Conservation (phyloP, 2,888 invertebrate species). For the Drosophila paracracens region DNA sequence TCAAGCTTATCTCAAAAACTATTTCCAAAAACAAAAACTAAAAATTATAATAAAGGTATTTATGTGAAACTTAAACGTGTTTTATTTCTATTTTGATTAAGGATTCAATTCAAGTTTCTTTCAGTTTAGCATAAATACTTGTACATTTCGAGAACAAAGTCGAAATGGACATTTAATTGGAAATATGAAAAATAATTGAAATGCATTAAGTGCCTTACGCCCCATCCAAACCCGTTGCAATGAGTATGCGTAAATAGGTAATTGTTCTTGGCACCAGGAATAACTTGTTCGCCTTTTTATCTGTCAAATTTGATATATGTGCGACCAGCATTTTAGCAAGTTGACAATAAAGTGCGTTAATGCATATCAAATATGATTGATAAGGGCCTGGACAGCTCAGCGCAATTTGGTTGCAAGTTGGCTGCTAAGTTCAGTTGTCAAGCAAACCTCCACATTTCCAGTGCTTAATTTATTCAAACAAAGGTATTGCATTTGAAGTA, state of each 20-base stretch:
- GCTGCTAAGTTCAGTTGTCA: neutral
- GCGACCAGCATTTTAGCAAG: constrained; percentile 44
- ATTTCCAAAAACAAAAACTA: constrained; percentile 75
- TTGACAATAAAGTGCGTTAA: constrained; percentile 48
- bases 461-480: neutral
- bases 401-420: neutral
- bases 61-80: constrained; percentile 68
- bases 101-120: neutral
- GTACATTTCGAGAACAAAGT: neutral
- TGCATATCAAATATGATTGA: constrained; percentile 64
- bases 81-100: constrained; percentile 20
- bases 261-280: neutral
- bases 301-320: constrained; percentile 48
- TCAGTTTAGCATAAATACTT: neutral
- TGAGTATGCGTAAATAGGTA: constrained; percentile 2
- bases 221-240: neutral
- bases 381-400: constrained; percentile 14
- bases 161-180: neutral
- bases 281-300: constrained; percentile 38
- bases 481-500: neutral
- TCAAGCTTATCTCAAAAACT: constrained; percentile 82
- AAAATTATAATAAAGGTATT: constrained; percentile 79
- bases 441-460: neutral
- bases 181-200: neutral
- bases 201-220: neutral